These are phyloP conservation scores for Lophura nycthemera DNA, from an alignment of 2,113 vertebrate genomes.

Conservation along the genomic window DNA sequence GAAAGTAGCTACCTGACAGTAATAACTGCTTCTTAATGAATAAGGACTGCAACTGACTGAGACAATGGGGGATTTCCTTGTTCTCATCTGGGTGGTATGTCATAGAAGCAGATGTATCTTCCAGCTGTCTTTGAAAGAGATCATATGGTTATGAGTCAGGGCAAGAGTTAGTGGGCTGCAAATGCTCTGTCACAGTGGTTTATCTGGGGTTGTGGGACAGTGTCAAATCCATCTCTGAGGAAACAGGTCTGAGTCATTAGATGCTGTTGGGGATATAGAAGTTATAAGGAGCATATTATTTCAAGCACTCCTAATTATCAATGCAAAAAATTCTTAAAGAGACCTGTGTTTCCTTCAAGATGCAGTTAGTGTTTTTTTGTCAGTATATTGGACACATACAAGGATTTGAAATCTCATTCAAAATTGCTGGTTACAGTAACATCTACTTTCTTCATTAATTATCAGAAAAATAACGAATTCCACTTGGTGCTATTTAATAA, in stretches of 20 bases:
- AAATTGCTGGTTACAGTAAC: not conserved
- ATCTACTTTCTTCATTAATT: conserved; percentile 32
- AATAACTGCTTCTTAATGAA: not conserved
- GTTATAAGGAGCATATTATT: not conserved
- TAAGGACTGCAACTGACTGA: not conserved
- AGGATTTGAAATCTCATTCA: not conserved
- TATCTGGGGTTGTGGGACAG: not conserved
- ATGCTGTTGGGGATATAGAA: not conserved
- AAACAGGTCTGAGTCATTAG: not conserved
- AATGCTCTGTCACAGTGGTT: not conserved
- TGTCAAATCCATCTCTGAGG: not conserved
- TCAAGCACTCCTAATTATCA: conserved; percentile 5
- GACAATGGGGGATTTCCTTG: not conserved
- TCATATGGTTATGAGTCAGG: not conserved
- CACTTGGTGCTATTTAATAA: conserved; percentile 26
- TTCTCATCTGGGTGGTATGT: not conserved
- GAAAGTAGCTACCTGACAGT: not conserved
- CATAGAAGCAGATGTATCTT: not conserved
- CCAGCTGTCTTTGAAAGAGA: not conserved
- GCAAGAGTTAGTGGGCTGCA: not conserved
- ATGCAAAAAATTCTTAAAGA: conserved; percentile 7
- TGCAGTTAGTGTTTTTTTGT: not conserved
- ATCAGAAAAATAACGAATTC: not conserved
- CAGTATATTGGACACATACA: not conserved
- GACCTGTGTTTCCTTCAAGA: not conserved